phyloP scores from a whole-genome alignment of 2,113 vertebrate species.

The Zosterops lateralis region DNA sequence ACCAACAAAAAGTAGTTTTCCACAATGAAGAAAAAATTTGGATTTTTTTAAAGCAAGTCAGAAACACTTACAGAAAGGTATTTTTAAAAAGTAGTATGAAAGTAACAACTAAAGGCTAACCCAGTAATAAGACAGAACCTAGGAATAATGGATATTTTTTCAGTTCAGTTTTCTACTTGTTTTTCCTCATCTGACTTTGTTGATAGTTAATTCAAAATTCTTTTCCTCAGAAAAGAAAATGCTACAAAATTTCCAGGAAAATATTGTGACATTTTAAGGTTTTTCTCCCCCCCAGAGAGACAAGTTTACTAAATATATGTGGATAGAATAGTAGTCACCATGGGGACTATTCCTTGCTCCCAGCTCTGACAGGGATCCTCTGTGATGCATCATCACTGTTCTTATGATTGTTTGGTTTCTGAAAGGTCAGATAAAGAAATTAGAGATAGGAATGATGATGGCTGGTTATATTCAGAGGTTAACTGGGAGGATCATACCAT shows the following conservation, averaged over 20 bases:
- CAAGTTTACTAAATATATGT: not conserved
- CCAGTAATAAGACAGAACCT: not conserved
- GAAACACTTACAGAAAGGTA: not conserved
- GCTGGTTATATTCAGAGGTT: not conserved
- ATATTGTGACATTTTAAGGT: not conserved
- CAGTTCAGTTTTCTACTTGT: not conserved
- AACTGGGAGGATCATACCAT: not conserved
- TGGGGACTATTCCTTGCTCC: not conserved
- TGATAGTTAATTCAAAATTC: not conserved
- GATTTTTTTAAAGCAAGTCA: not conserved
- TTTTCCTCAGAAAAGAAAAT: not conserved
- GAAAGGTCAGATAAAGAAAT: not conserved
- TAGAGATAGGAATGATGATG: not conserved
- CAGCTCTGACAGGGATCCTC: not conserved
- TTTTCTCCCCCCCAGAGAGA: accelerated
- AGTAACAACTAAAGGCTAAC: not conserved
- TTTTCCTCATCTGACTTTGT: not conserved
- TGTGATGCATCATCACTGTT: not conserved
- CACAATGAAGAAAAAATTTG: not conserved
- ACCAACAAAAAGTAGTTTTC: not conserved
- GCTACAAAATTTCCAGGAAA: not conserved
- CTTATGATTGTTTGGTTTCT: not conserved
- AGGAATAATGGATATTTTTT: not conserved
- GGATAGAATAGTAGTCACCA: not conserved
- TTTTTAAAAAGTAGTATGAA: not conserved